phyloP scores from a whole-genome alignment of 35 echinoderm and acorn worm genomes.

The Eucidaris tribuloides region DNA sequence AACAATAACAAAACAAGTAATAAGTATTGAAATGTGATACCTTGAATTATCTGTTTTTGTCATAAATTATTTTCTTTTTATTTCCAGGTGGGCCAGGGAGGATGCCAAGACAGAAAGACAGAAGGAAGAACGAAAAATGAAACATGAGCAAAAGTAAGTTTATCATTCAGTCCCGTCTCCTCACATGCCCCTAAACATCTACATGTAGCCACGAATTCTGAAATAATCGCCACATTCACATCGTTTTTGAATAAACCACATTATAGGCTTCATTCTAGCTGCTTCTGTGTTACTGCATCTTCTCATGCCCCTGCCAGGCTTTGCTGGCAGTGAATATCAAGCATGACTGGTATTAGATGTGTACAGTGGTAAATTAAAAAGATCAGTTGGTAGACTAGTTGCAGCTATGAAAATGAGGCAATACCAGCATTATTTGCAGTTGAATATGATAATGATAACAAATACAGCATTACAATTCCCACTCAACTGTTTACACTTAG shows the following conservation, averaged over 20 bases:
- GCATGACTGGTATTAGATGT: background rate
- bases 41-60: background rate
- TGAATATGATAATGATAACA: too few relatives aligned
- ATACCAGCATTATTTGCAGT: too few relatives aligned
- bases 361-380: too few relatives aligned
- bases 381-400: too few relatives aligned
- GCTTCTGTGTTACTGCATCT: background rate
- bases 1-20: background rate
- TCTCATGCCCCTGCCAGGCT: background rate
- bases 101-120: conserved; percentile 40
- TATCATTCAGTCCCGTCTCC: background rate
- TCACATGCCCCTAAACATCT: background rate
- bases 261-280: background rate
- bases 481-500: too few relatives aligned
- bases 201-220: background rate
- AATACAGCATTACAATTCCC: too few relatives aligned
- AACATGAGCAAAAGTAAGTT: conserved; percentile 52
- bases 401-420: too few relatives aligned
- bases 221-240: background rate
- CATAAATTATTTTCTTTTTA: background rate
- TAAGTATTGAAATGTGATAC: background rate
- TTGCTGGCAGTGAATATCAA: background rate
- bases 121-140: conserved; percentile 55
- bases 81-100: conserved; percentile 44
- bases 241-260: background rate